phyloP scores from a whole-genome alignment of 2,797 vertebrate species.

The Mus minutoides region DNA sequence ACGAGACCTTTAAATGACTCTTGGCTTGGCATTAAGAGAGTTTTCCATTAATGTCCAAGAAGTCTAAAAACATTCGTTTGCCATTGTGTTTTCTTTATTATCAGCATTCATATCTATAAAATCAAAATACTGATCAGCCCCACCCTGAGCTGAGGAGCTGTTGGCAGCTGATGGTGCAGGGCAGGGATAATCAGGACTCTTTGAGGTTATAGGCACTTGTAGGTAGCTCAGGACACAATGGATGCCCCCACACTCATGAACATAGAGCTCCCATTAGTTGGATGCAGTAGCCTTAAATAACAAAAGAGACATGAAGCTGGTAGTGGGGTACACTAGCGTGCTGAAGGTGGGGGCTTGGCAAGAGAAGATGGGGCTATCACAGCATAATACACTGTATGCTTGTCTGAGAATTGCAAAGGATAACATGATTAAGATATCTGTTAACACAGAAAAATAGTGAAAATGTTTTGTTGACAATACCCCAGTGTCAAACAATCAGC shows the following conservation, averaged over 20 bases:
- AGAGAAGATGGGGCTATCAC: neutral
- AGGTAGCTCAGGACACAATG: neutral
- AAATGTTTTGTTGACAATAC: neutral
- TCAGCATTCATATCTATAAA: neutral
- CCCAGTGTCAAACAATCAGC: neutral
- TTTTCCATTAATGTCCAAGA: neutral
- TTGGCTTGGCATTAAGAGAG: neutral
- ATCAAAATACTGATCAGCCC: neutral
- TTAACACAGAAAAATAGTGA: neutral
- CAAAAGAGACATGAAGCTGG: neutral
- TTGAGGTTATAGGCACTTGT: neutral
- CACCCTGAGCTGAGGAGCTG: neutral
- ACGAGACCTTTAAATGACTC: neutral
- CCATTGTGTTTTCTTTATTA: neutral
- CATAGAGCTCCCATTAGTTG: neutral
- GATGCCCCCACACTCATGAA: neutral
- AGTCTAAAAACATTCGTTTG: neutral
- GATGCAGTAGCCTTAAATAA: neutral
- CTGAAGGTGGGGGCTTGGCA: neutral
- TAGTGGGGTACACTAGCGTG: accelerated
- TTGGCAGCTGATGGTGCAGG: neutral
- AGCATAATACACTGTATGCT: too few relatives aligned
- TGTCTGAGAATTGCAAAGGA: neutral
- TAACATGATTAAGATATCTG: neutral
- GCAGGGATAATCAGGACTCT: neutral